phyloP scores from a whole-genome alignment of 2,888 invertebrate genomes.

The Hecatera dysodea region DNA sequence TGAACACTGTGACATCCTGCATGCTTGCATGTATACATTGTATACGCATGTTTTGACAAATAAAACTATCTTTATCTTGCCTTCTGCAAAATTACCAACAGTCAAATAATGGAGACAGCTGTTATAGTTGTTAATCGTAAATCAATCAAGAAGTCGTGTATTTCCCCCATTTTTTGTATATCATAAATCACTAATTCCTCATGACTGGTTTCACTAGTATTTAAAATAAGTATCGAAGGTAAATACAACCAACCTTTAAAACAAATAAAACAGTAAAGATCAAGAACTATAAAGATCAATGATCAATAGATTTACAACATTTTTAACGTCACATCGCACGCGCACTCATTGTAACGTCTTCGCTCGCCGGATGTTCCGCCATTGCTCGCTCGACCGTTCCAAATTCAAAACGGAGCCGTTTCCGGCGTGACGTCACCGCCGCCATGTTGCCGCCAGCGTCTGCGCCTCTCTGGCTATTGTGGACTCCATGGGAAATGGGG shows the following conservation, averaged over 20 bases:
- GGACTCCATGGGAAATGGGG: slow-evolving; percentile 85
- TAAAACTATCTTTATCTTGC: too few species aligned
- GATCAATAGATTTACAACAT: slow-evolving; percentile 70
- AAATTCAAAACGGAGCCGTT: slow-evolving; percentile 90
- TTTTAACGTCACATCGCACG: slow-evolving; percentile 77
- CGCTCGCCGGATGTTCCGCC: slow-evolving; percentile 89
- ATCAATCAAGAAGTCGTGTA: too few species aligned
- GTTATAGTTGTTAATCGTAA: too few species aligned
- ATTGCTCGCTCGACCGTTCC: slow-evolving; percentile 90
- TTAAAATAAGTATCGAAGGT: too few species aligned
- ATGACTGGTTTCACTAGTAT: neutral
- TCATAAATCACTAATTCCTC: slow-evolving; percentile 1
- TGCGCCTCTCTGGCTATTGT: slow-evolving; percentile 77
- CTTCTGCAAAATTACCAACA: too few species aligned
- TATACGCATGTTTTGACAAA: too few species aligned
- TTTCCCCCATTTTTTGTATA: too few species aligned
- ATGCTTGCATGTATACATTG: too few species aligned
- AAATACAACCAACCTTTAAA: slow-evolving; percentile 30
- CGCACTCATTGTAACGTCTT: slow-evolving; percentile 89
- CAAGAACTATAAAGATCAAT: slow-evolving; percentile 67
- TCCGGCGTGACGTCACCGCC: slow-evolving; percentile 89
- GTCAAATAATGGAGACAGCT: too few species aligned
- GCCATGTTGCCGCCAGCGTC: slow-evolving; percentile 85
- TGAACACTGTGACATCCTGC: too few species aligned
- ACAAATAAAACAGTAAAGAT: slow-evolving; percentile 60